A percentile compares a stretch with the other conserved stretches of the same genome.
Conservation (phyloP, 2,113 vertebrate genomes). For the Emydocephalus ijimae region DNA sequence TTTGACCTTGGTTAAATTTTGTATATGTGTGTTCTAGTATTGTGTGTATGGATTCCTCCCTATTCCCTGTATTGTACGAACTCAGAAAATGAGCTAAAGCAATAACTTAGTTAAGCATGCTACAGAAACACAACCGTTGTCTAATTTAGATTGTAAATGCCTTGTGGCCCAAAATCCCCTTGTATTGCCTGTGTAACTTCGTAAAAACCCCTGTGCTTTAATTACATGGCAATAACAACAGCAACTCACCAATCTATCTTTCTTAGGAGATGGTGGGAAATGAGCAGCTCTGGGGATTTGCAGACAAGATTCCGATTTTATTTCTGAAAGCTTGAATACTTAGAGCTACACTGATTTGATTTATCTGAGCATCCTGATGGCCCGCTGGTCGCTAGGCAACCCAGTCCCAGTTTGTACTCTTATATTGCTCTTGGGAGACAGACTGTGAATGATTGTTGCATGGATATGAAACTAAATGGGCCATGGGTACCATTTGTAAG, state of each 20-base stretch:
- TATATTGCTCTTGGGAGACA: slow-evolving; percentile 53
- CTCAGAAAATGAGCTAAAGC: not conserved
- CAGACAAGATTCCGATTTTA: slow-evolving; percentile 54
- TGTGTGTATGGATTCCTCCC: not conserved
- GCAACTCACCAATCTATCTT: fast-evolving
- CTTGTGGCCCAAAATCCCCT: not conserved
- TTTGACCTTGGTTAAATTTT: not conserved
- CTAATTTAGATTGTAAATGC: not conserved
- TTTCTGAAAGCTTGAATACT: slow-evolving; percentile 65
- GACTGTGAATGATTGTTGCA: slow-evolving; percentile 66
- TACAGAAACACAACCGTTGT: not conserved
- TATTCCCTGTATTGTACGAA: not conserved
- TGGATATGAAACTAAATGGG: slow-evolving; percentile 71
- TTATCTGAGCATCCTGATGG: slow-evolving; percentile 65
- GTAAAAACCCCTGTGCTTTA: too few relatives aligned
- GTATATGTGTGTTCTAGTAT: not conserved
- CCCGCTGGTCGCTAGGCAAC: slow-evolving; percentile 72
- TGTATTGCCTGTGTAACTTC: not conserved
- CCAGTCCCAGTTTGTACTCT: slow-evolving; percentile 29
- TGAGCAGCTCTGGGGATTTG: slow-evolving; percentile 35
- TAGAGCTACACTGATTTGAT: slow-evolving; percentile 70
- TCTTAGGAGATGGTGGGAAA: slow-evolving; percentile 14
- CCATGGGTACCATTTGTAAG: slow-evolving; percentile 60
- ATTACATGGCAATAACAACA: not conserved
- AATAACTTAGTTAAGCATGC: not conserved